Conservation (phyloP, 2,888 invertebrate species). For the Philereme vetulata region DNA sequence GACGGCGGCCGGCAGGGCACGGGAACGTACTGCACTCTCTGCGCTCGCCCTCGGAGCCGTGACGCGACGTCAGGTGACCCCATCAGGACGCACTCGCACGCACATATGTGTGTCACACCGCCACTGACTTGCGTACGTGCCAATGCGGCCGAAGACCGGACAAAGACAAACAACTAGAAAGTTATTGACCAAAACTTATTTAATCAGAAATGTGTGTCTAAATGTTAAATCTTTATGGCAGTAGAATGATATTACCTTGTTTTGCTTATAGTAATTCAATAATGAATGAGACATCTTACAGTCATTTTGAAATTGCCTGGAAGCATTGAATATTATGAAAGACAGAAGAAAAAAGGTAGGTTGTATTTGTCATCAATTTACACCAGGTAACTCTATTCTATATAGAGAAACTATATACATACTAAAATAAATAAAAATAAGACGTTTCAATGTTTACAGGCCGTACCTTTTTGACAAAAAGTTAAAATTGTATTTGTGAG, state of each 20-base stretch:
- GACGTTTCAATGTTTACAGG: neutral
- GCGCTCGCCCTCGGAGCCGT: constrained; percentile 72
- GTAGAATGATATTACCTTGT: neutral
- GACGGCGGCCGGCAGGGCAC: constrained; percentile 74
- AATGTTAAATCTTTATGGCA: neutral
- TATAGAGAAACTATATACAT: too few species aligned
- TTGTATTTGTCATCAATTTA: too few species aligned
- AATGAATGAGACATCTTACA: too few species aligned
- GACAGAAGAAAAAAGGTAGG: too few species aligned
- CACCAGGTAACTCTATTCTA: too few species aligned
- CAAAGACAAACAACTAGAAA: neutral
- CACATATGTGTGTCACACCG: neutral
- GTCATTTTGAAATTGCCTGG: neutral
- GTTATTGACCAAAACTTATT: constrained; percentile 12
- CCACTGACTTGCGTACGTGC: neutral
- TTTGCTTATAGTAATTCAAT: too few species aligned
- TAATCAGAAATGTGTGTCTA: neutral
- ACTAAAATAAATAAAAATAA: too few species aligned
- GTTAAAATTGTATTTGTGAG: too few species aligned
- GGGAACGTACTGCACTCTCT: constrained; percentile 63
- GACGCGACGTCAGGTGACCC: constrained; percentile 43
- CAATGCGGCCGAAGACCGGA: neutral
- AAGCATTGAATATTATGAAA: neutral
- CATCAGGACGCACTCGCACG: neutral
- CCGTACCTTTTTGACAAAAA: neutral